These are phyloP conservation scores for Drosophila serrata DNA, from an alignment of 1,140 invertebrate species.

Conservation along the genomic window DNA sequence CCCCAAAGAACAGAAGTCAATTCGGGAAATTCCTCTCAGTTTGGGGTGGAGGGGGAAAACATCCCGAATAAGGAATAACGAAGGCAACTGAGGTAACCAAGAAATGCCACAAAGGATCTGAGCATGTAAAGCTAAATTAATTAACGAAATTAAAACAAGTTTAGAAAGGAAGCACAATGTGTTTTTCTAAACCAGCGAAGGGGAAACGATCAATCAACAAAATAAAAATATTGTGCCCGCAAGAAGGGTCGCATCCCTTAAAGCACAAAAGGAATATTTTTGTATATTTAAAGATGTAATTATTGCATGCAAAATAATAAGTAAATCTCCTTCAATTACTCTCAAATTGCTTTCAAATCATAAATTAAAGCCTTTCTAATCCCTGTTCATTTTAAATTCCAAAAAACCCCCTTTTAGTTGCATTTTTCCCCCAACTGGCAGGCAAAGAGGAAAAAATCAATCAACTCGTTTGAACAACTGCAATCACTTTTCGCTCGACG, in stretches of 20 bases:
- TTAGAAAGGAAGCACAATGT: neutral
- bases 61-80: slow-evolving; percentile 12
- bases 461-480: slow-evolving; percentile 47
- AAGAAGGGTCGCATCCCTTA: neutral
- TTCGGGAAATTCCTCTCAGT: slow-evolving; percentile 11
- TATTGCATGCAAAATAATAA: neutral
- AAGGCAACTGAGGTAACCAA: slow-evolving; percentile 35
- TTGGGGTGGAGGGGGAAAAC: neutral
- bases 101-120: slow-evolving; percentile 24
- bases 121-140: slow-evolving; percentile 36
- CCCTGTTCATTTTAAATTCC: neutral
- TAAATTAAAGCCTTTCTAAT: neutral
- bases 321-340: neutral
- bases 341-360: neutral
- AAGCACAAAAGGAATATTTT: neutral
- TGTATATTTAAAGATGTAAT: neutral
- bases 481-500: slow-evolving; percentile 58
- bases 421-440: neutral
- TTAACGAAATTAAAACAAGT: slow-evolving; percentile 43
- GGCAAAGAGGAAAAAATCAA: slow-evolving; percentile 42
- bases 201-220: slow-evolving; percentile 9
- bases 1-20: slow-evolving; percentile 28
- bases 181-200: neutral
- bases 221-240: neutral
- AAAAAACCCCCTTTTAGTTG: neutral